Conservation (phyloP, 2,888 invertebrate species). For the Autographa gamma region DNA sequence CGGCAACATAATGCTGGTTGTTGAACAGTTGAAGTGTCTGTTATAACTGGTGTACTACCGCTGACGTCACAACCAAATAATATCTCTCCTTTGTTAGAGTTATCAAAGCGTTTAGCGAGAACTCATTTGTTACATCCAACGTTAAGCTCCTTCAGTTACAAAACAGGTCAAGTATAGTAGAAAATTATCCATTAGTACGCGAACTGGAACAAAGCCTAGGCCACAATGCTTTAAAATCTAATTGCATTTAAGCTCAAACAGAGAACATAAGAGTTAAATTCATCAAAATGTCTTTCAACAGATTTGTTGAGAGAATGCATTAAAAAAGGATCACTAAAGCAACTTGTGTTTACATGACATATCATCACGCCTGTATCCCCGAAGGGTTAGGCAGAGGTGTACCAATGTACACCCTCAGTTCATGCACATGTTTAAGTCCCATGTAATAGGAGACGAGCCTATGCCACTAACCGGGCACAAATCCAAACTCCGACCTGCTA, state of each 20-base stretch:
- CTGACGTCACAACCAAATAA: slow-evolving; percentile 48
- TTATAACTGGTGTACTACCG: slow-evolving; percentile 39
- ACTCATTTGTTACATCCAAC: slow-evolving; percentile 41
- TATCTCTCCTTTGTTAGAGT: slow-evolving; percentile 45
- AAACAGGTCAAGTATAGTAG: slow-evolving; percentile 45
- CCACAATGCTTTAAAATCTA: not conserved
- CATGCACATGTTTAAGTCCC: too few relatives aligned
- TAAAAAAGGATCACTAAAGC: too few relatives aligned
- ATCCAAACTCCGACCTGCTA: too few relatives aligned
- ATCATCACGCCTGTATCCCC: too few relatives aligned
- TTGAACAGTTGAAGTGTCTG: slow-evolving; percentile 42
- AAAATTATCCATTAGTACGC: slow-evolving; percentile 32
- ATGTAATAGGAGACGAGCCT: too few relatives aligned
- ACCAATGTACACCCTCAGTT: too few relatives aligned
- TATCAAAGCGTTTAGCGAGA: slow-evolving; percentile 39
- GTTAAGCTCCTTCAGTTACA: slow-evolving; percentile 40
- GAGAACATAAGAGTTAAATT: not conserved
- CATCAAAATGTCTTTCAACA: not conserved
- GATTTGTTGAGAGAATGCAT: too few relatives aligned
- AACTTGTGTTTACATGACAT: too few relatives aligned
- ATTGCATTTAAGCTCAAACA: not conserved
- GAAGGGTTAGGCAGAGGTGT: too few relatives aligned
- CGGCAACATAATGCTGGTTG: slow-evolving; percentile 20
- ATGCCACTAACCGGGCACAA: too few relatives aligned
- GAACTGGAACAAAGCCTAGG: slow-evolving; percentile 14